Conservation (phyloP, 2,888 invertebrate species). For the Tiliacea aurago region DNA sequence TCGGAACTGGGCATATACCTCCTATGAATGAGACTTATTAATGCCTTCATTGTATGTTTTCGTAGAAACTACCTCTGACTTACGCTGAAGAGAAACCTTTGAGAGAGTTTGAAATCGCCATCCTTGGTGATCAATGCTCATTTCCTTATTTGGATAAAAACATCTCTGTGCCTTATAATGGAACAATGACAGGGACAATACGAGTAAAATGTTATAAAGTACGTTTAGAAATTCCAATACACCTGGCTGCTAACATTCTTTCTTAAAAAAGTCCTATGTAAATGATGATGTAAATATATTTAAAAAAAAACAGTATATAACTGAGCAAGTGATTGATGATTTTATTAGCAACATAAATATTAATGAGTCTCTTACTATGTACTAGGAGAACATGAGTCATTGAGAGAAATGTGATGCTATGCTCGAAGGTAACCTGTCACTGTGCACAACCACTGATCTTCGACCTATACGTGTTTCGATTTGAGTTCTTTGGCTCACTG, state of each 20-base stretch:
- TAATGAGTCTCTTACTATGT: conserved; percentile 24
- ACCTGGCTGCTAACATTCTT: background rate
- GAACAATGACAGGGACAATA: background rate
- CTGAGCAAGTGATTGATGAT: conserved; percentile 35
- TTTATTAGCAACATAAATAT: conserved; percentile 47
- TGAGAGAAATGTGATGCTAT: conserved; percentile 50
- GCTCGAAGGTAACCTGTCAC: conserved; percentile 45
- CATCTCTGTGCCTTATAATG: too few relatives aligned
- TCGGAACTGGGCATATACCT: too few relatives aligned
- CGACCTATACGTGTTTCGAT: conserved; percentile 33
- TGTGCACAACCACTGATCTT: conserved; percentile 28
- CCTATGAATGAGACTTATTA: background rate
- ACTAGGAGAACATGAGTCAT: conserved; percentile 35
- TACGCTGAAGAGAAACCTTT: background rate
- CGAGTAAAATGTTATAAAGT: background rate
- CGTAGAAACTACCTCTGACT: background rate
- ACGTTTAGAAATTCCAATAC: background rate
- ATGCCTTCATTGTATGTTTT: background rate
- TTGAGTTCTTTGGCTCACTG: conserved; percentile 9
- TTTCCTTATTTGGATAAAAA: background rate
- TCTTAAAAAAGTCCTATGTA: background rate
- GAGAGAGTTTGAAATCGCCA: background rate
- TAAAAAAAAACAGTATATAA: conserved; percentile 2
- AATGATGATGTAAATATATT: background rate
- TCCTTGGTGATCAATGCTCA: too few relatives aligned